Base-by-base conservation (phyloP, 1,140 invertebrate species). In the Holcopasites calliopsidis region DNA sequence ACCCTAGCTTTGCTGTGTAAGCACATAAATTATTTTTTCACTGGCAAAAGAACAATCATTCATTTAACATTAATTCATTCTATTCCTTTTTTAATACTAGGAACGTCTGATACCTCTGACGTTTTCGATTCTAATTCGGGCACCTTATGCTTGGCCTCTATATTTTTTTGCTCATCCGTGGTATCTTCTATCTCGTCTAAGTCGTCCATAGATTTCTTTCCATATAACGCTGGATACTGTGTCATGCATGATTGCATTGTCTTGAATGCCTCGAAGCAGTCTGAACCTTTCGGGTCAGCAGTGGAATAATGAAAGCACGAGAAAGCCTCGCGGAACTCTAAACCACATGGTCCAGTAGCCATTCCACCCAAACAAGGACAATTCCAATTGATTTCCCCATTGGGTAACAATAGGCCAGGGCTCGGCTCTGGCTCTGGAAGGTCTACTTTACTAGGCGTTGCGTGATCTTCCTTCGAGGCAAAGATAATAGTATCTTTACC, bases 321-420 rank as follows among this genome's bases (percentile, higher is more conserved):
- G 89, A 99, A 98, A 0, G 98, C 97, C 77, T 98, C 96, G 62
- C 98, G 91, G 90, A 99, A 99, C 89, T 98, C 95, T 16, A 96
- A 92, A 0, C 97, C 98, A 90, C 98, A 99, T 0, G 98, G 98
- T 2, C 98, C 98, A 5, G 96, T 97, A 6, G 97, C 96, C 96
- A 98, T 98, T 18, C 97, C 97, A 33, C 98, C 98, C 23, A 99
- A 93, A 91, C 98, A 99, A 0, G 98, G 98, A 87, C 98, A 99
- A 87, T 96, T 96, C 97, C 98, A 99, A 91, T 99, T 99, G 71
- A 99, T 98, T 57, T 96, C 95, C 7, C 98, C 98, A 92, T 97
- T 96, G 2, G 95, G 93, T 38, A 97, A 91, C 71, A 99, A 95
- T 1, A 98, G 91, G 35, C 98, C 97, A 71, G 95, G 94, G 65